phyloP scores from a whole-genome alignment of 2,888 invertebrate genomes.

The Cremastobaeus sp. region DNA sequence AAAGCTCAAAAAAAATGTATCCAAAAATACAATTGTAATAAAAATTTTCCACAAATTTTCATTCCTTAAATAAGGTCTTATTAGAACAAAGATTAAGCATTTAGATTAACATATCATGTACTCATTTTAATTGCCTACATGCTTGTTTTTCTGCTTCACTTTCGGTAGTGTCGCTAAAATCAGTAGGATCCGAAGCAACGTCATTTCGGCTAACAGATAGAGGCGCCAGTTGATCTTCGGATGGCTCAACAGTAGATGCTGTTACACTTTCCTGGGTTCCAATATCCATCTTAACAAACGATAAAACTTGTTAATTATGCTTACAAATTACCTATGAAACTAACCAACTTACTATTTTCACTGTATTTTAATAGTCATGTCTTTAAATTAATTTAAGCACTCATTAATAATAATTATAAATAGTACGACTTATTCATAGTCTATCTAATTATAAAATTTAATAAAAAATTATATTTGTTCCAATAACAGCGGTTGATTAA shows the following conservation, averaged over 20 bases:
- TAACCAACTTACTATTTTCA: no score
- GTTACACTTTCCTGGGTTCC: conserved; percentile 61
- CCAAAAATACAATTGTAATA: not conserved
- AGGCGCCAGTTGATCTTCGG: conserved; percentile 45
- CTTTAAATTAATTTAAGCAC: not conserved
- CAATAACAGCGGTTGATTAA: no score
- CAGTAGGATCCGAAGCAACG: conserved; percentile 81
- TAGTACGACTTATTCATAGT: no score
- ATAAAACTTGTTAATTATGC: no score
- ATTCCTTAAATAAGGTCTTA: no score
- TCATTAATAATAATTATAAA: conserved; percentile 25
- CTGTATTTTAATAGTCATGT: no score
- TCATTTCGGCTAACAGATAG: conserved; percentile 62
- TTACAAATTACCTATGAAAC: no score
- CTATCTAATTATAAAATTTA: no score
- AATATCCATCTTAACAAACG: conserved; percentile 44
- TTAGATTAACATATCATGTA: no score
- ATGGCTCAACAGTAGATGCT: conserved; percentile 39
- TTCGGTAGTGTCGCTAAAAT: conserved; percentile 89
- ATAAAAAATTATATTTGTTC: no score
- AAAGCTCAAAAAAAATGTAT: not conserved
- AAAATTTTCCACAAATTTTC: no score
- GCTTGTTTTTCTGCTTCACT: conserved; percentile 86
- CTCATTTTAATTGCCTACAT: conserved; percentile 64
- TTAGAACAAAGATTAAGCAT: not conserved